Base-by-base conservation (phyloP, 1,140 invertebrate species). In the Papilio machaon region DNA sequence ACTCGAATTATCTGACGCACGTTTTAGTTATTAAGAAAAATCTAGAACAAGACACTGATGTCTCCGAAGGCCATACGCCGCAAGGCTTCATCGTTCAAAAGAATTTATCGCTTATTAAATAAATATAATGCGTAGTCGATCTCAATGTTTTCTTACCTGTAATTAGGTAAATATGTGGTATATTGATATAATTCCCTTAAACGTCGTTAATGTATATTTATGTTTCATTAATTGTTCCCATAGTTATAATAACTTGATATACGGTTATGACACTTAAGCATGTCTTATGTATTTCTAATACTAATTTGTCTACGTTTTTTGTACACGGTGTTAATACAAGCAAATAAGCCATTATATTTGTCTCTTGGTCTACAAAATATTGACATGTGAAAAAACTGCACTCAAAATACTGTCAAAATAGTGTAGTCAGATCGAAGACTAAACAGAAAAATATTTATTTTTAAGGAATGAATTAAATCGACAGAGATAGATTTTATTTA, bases 1-100 rank as follows among this genome's bases (percentile, higher is more conserved):
- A 38, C 19, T 77, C 43, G 10, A 49, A 23, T 46, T 47, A 47
- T n/a, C 13, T 8, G 46, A 23, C 11, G n/a, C 17, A 19, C 47
- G 10, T 78, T 60, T 64, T 78, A 60, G 54, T 43, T 78, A 60
- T 60, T 43, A 78, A 78, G 54, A 78, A 78, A 38, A 19, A 64
- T 49, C 19, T 75, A 47, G 11, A 75, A 49, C 43, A 49, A 47
- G 38, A 75, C 43, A 8, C 43, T 30, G 43, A 23, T 75, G 73
- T 46, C 19, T 46, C 30, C 30, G 64, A 70, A 70, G 64, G 64
- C 5, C 30, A 35, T 70, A 70, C 64, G 13, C 13, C 15, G 11
- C 64, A 70, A 35, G 64, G 64, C 64, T 70, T 70, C 64, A 35
- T 30, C 9, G 64, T 38, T 70, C 64, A 70, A 70, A 30, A 70